Conservation (phyloP, 30 jellyfish, hydroid and myxozoan genomes). For the Sanderia malayensis region DNA sequence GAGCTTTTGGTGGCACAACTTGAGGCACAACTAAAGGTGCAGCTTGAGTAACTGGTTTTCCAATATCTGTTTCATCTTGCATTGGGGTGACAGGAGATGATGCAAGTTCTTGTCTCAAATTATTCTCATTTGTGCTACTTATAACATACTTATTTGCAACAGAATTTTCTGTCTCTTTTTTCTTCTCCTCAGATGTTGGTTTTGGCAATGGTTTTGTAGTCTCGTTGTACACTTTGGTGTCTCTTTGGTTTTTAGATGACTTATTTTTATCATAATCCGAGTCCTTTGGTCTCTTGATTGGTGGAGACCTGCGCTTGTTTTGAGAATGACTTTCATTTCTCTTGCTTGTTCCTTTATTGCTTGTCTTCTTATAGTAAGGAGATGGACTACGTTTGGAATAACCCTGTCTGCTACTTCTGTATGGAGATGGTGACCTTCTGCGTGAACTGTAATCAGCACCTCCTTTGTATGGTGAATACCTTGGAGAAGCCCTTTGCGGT, state of each 20-base stretch:
- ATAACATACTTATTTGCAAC: not conserved
- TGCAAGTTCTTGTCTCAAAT: conserved; percentile 35
- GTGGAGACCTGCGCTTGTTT: conserved; percentile 33
- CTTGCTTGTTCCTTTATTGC: conserved; percentile 41
- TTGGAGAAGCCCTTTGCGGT: conserved; percentile 75
- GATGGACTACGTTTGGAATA: conserved; percentile 36
- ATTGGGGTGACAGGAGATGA: conserved; percentile 81
- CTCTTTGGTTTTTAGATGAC: conserved; percentile 16
- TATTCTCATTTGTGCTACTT: not conserved
- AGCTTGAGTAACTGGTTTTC: conserved; percentile 20
- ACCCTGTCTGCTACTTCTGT: conserved; percentile 43
- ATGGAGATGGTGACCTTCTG: conserved; percentile 54
- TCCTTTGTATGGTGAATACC: conserved; percentile 85
- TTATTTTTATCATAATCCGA: conserved; percentile 25
- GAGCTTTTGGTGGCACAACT: conserved; percentile 80
- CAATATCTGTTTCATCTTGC: conserved; percentile 63
- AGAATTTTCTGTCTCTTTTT: not conserved
- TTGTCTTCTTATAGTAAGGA: conserved; percentile 26
- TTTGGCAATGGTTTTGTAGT: conserved; percentile 11
- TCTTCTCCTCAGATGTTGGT: not conserved
- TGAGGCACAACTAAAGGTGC: too few species aligned
- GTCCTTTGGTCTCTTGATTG: conserved; percentile 32
- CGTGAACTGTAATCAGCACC: conserved; percentile 29
- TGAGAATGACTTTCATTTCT: conserved; percentile 41
- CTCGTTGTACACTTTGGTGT: conserved; percentile 7